A percentile compares a stretch with the other conserved stretches of the same genome.
These are phyloP conservation scores for Trichacis sp. DNA, from an alignment of 2,888 invertebrate species.

Conservation along the genomic window DNA sequence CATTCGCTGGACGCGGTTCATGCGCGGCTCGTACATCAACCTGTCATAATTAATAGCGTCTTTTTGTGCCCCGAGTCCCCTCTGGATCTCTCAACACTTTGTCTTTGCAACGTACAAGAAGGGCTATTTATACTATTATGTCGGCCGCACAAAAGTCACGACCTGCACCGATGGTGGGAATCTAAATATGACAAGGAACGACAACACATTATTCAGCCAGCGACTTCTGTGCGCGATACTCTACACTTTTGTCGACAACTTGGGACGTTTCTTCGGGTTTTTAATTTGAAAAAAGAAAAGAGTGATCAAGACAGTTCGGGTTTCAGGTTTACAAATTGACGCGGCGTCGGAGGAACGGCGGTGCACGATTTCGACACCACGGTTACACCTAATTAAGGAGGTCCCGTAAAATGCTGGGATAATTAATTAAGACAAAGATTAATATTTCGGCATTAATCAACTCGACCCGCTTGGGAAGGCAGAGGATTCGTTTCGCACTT, in stretches of 20 bases:
- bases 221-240: too few relatives aligned
- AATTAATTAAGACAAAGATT: constrained; percentile 65
- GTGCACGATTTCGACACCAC: constrained; percentile 66
- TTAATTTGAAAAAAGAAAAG: too few relatives aligned
- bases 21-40: constrained; percentile 62
- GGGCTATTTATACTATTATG: constrained; percentile 53
- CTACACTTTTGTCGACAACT: too few relatives aligned
- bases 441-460: constrained; percentile 57
- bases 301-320: too few relatives aligned
- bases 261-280: too few relatives aligned
- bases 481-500: constrained; percentile 40
- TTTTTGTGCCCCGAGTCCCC: constrained; percentile 54
- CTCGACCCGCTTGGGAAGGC: constrained; percentile 24
- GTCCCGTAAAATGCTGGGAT: constrained; percentile 52
- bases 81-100: constrained; percentile 54
- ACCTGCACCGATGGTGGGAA: constrained; percentile 44
- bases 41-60: constrained; percentile 63
- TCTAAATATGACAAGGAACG: constrained; percentile 25
- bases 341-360: constrained; percentile 44
- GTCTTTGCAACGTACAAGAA: constrained; percentile 56
- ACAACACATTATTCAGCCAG: not conserved
- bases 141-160: constrained; percentile 47
- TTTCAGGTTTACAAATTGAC: constrained; percentile 61
- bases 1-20: constrained; percentile 52
- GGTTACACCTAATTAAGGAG: constrained; percentile 60